Evolutionary conservation across 2,113 vertebrate species (phyloP), one percentile per base, ranked within the genome.

Genomic region (Oenanthe oenanthe): DNA sequence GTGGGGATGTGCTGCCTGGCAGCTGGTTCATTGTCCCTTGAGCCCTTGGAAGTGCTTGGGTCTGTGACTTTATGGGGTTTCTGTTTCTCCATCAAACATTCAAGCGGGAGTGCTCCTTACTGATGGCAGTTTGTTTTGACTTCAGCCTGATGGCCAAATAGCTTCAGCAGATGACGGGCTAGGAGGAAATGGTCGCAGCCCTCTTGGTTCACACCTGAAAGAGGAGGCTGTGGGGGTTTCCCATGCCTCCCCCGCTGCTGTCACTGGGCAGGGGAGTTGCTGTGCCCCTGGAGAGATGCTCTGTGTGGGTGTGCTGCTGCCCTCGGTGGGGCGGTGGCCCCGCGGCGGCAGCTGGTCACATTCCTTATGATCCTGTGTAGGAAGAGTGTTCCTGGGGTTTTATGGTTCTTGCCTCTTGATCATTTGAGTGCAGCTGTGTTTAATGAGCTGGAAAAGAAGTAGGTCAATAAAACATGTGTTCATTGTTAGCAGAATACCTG

Each of bases 401-500:
- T 94, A 89, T 75, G 79, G 78, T 91, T 96, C 76, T 92, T 91
- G 87, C 95, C 91, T 93, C 92, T 90, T 95, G 63, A 92, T 93
- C 95, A 61, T 94, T 92, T 92, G 92, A 91, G 67, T 90, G 95
- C 95, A 96, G 95, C 95, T 97, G 95, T 94, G 85, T 95, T 97
- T 97, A 97, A 97, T 96, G 94, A 96, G 89, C 72, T 95, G 72
- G 80, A 93, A 95, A 93, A 97, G 89, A 96, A 97, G 95, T 89
- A 94, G 93, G 89, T 96, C 95, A 96, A 94, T 96, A 96, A 96
- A 97, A 96, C 95, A 82, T 94, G 90, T 96, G 95, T 95, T 97
- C 16, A 1, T 88, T 78, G 94, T 95, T 97, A 95, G 68, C 56
- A 81, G 68, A 95, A 93, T 97, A 96, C 90, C 90, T 91, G 93